A percentile compares a stretch with the other conserved stretches of the same genome.
Evolutionary conservation across 1,140 invertebrate species (phyloP).

Genomic region (Drosophila mauritiana): DNA sequence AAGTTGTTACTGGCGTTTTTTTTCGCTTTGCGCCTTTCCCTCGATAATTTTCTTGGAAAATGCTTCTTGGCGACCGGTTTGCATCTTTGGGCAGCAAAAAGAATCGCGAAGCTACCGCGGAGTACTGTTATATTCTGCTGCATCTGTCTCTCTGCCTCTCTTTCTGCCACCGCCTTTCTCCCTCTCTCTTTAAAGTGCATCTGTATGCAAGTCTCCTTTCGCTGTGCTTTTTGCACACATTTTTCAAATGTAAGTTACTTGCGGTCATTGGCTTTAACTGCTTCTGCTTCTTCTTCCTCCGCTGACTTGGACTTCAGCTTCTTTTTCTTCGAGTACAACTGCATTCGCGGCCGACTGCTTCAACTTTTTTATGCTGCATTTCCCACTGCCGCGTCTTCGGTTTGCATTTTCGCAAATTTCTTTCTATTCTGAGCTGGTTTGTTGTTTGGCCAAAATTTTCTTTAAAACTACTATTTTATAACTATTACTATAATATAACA

Average conservation of each 20-base stretch:
- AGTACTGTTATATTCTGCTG: conserved; percentile 81
- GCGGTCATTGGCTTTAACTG: conserved; percentile 84
- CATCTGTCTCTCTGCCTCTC: conserved; percentile 39
- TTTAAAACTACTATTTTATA: neutral
- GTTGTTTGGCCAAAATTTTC: neutral
- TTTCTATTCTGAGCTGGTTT: conserved; percentile 13
- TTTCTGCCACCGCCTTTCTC: conserved; percentile 3
- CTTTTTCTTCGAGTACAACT: conserved; percentile 39
- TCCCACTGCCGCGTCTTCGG: conserved; percentile 13
- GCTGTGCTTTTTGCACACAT: conserved; percentile 83
- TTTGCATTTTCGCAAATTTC: conserved; percentile 30
- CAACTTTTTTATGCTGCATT: conserved; percentile 24
- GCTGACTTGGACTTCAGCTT: conserved; percentile 32
- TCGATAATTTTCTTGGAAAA: conserved; percentile 82
- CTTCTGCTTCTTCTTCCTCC: conserved; percentile 32
- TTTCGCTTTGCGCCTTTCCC: conserved; percentile 70
- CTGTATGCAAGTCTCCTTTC: conserved; percentile 72
- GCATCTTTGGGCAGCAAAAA: conserved; percentile 69
- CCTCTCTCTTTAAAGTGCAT: conserved; percentile 34
- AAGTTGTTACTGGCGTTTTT: conserved; percentile 20
- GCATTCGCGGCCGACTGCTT: conserved; percentile 20
- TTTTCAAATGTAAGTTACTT: conserved; percentile 85
- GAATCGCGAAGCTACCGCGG: conserved; percentile 75
- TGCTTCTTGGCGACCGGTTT: conserved; percentile 81
- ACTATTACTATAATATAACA: too few relatives aligned